These are phyloP conservation scores for Drosophila equinoxialis DNA, from an alignment of 1,140 invertebrate genomes.

Conservation along the genomic window DNA sequence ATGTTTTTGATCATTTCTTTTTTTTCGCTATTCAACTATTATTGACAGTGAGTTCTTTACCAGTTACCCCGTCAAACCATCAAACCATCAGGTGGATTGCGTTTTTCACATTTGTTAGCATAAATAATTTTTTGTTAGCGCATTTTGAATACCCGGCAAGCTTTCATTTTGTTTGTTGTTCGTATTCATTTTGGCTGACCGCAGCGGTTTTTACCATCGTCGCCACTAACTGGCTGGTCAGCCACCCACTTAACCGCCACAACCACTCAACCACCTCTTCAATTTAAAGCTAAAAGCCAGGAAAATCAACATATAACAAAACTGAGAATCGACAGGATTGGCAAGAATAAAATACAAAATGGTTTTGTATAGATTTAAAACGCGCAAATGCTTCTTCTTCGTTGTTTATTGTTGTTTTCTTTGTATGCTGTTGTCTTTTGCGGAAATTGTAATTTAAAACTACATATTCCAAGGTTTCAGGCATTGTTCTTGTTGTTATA, in stretches of 20 bases:
- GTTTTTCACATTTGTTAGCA: slow-evolving; percentile 3
- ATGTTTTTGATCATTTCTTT: slow-evolving; percentile 34
- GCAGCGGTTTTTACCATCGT: slow-evolving; percentile 29
- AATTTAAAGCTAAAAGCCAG: slow-evolving; percentile 67
- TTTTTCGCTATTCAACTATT: neutral
- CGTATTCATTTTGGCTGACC: slow-evolving; percentile 60
- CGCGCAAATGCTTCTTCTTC: neutral
- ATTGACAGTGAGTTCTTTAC: neutral
- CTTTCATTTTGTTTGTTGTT: slow-evolving; percentile 60
- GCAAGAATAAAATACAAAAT: slow-evolving; percentile 6
- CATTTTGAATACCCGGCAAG: slow-evolving; percentile 44
- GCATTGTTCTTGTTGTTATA: slow-evolving; percentile 24
- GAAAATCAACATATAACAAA: slow-evolving; percentile 57
- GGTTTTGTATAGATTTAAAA: neutral
- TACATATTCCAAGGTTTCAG: slow-evolving; percentile 32
- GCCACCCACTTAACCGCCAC: neutral
- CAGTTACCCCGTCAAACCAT: neutral
- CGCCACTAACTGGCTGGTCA: neutral
- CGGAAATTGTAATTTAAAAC: slow-evolving; percentile 74
- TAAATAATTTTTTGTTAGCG: slow-evolving; percentile 33
- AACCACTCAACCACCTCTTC: slow-evolving; percentile 10
- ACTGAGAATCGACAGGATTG: slow-evolving; percentile 38
- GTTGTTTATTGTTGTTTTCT: slow-evolving; percentile 18
- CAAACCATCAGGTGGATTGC: neutral
- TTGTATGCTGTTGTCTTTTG: slow-evolving; percentile 46